Evolutionary conservation across 2,797 vertebrate genomes (phyloP).

Genomic region (Sitta carolinensis): DNA sequence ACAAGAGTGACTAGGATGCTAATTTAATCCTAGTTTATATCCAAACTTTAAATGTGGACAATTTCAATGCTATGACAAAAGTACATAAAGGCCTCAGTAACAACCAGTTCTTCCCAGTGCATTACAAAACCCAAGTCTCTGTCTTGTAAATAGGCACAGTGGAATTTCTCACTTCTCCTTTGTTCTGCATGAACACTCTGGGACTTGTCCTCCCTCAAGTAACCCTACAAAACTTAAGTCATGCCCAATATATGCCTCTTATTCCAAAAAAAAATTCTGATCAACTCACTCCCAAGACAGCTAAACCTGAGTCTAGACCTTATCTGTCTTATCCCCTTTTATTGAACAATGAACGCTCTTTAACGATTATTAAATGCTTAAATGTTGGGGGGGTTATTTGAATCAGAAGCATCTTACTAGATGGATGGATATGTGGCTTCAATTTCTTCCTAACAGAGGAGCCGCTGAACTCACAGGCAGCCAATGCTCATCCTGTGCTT

Average conservation of each 20-base stretch:
- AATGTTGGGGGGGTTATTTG: neutral
- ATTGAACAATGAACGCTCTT: neutral
- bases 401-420: neutral
- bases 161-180: neutral
- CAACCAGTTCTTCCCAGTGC: neutral
- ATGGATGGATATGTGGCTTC: neutral
- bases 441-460: neutral
- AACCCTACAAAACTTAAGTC: neutral
- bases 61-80: neutral
- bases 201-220: neutral
- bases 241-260: neutral
- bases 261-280: neutral
- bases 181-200: neutral
- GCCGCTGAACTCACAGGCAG: neutral
- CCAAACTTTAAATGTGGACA: neutral
- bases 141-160: neutral
- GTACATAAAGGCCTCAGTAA: neutral
- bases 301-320: neutral
- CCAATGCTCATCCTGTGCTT: neutral
- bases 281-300: fast-evolving
- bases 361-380: neutral
- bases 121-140: neutral
- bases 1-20: neutral
- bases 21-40: neutral
- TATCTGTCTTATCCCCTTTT: neutral